These are phyloP conservation scores for Halocynthia aurantium DNA, from an alignment of 23 tunicate species.

Conservation along the genomic window DNA sequence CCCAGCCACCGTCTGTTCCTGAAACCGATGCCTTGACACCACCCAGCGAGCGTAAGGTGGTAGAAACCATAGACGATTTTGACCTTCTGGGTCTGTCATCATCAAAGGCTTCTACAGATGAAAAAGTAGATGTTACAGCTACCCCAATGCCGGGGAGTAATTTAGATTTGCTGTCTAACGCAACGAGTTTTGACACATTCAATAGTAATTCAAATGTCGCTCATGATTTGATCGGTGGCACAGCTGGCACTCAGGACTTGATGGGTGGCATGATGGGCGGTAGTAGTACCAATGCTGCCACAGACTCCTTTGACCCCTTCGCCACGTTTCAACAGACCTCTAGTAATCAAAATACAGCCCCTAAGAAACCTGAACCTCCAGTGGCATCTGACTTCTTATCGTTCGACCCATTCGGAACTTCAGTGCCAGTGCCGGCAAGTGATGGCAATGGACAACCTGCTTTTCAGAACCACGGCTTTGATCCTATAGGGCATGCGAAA, in stretches of 20 bases:
- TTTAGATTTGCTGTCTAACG: constrained; percentile 66
- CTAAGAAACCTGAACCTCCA: constrained; percentile 8
- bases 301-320: constrained; percentile 67
- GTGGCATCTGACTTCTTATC: constrained; percentile 46
- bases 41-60: constrained; percentile 13
- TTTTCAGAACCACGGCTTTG: constrained; percentile 35
- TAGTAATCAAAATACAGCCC: constrained; percentile 5
- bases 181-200: constrained; percentile 3
- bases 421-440: background rate
- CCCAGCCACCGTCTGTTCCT: background rate
- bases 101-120: background rate
- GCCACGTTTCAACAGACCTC: constrained; percentile 13
- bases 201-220: too few species aligned
- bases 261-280: constrained; percentile 38
- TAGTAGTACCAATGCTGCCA: background rate
- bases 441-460: background rate
- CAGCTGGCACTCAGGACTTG: constrained; percentile 5
- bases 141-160: constrained; percentile 34
- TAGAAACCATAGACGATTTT: constrained; percentile 35
- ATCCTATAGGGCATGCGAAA: constrained; percentile 40
- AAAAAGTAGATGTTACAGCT: background rate
- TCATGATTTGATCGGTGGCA: too few species aligned
- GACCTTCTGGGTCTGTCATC: constrained; percentile 63
- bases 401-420: constrained; percentile 61
- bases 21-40: constrained; percentile 2